Base-by-base conservation (phyloP, 2,888 invertebrate species). In the Hoplodrina blanda region DNA sequence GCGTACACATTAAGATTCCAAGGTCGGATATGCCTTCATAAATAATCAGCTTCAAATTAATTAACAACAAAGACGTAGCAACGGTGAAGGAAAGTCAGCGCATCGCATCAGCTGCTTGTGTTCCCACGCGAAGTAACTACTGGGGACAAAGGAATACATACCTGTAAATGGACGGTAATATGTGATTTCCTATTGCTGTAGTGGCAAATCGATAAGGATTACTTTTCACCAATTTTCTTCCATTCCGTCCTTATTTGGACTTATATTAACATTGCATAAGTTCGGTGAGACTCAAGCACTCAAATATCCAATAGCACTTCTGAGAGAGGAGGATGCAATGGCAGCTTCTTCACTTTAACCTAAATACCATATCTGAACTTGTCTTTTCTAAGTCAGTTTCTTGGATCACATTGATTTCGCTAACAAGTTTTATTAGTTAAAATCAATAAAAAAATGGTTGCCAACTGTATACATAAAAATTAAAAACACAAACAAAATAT, bases 11-110 rank as follows among this genome's bases (percentile, higher is more conserved):
- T 78, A 81, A 71, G 61, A 80, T 69, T 71, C 67, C 85, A 87
- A 90, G 89, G 91, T 88, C 83, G 73, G 68, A 80, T 78, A 81
- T 80, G 81, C 83, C 80, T 84, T 81, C 80, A 75, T 76, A 69
- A 73, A 75, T 76, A 69, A 73, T 46, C 74, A 68, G 30, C 25
- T 69, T 78, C 49, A 63, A 82, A 76, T 77, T 78, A 75, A 76
- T 77, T 69, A 64, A 74, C 76, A 75, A 76, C 44, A 66, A 70
- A 76, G 53, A 53, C 30, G n/a, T 46, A 13, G 30, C 49, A 64
- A 53, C 20, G 33, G 19, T 30, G 10, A 33, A 37, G 57, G 69
- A 53, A 65, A 71, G 57, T 44, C 15, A 44, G 7, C 44, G 33
- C 49, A 53, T 49, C 62, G 41, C 20, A 50, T 71, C 78, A 71